Conservation (phyloP, 2,113 vertebrate genomes). For the Eudyptes chrysolophus region DNA sequence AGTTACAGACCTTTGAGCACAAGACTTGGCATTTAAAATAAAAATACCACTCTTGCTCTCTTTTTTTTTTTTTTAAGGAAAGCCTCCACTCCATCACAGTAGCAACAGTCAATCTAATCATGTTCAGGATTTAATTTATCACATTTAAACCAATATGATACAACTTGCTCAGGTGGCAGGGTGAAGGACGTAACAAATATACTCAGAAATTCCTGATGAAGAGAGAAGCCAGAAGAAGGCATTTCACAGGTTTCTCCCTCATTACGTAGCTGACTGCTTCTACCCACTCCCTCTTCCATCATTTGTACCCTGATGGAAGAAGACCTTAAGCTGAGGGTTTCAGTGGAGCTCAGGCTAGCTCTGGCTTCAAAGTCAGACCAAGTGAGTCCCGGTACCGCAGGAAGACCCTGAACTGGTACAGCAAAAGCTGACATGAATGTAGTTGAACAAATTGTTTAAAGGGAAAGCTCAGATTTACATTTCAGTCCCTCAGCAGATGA, state of each 20-base stretch:
- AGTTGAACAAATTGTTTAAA: not conserved
- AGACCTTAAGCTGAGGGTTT: not conserved
- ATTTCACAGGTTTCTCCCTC: not conserved
- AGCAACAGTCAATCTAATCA: not conserved
- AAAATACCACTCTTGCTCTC: not conserved
- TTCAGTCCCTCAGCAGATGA: not conserved
- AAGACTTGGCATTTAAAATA: not conserved
- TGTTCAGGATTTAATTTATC: not conserved
- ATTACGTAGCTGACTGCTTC: not conserved
- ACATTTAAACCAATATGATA: not conserved
- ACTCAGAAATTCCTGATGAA: too few relatives aligned
- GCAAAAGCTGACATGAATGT: not conserved
- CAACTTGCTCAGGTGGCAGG: not conserved
- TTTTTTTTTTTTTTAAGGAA: not conserved
- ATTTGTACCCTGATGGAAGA: not conserved
- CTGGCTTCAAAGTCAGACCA: not conserved
- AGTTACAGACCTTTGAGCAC: not conserved
- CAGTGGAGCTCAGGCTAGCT: not conserved
- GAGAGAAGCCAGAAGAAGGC: not conserved
- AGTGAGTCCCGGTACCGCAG: fast-evolving
- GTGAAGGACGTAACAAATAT: not conserved
- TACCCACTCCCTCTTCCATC: too few relatives aligned
- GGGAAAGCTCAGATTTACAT: not conserved
- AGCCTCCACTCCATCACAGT: not conserved
- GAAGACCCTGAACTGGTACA: not conserved